Percentiles rank a stretch among this genome's conserved stretches.
phyloP scores from a whole-genome alignment of 1,140 invertebrate species.

The Lordiphosa collinella region DNA sequence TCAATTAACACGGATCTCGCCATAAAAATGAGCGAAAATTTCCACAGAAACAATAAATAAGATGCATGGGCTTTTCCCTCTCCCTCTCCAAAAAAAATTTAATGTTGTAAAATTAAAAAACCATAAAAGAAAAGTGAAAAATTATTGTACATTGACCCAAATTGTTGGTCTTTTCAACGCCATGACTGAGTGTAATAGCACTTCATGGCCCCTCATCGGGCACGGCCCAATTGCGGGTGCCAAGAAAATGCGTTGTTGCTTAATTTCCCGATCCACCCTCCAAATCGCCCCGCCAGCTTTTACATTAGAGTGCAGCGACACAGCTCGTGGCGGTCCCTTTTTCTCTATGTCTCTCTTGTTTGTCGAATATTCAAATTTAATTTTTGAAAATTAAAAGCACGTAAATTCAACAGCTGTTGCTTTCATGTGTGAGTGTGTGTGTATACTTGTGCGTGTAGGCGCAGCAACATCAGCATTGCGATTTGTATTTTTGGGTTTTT shows the following conservation, averaged over 20 bases:
- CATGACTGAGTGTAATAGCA: conserved; percentile 24
- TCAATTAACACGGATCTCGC: conserved; percentile 33
- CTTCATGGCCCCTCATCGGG: conserved; percentile 6
- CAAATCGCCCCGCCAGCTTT: conserved; percentile 3
- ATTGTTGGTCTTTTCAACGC: conserved; percentile 30
- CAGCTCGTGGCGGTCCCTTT: neutral
- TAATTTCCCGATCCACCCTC: conserved; percentile 32
- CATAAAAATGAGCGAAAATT: conserved; percentile 18
- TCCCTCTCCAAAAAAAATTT: conserved; percentile 22
- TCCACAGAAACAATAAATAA: conserved; percentile 16
- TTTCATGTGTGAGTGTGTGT: conserved; percentile 31
- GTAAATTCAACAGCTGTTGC: conserved; percentile 54
- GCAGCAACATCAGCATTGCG: conserved; percentile 41
- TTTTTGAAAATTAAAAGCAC: conserved; percentile 69
- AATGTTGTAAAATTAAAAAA: conserved; percentile 58
- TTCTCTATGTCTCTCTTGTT: conserved; percentile 10
- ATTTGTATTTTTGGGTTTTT: conserved; percentile 36
- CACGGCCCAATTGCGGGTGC: conserved; percentile 69
- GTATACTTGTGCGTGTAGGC: conserved; percentile 41
- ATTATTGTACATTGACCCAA: conserved; percentile 51
- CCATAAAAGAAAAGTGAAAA: conserved; percentile 57
- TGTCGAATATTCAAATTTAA: conserved; percentile 69
- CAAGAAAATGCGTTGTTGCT: conserved; percentile 75
- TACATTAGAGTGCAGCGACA: conserved; percentile 4
- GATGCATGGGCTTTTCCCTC: conserved; percentile 13